Percentiles rank a stretch among this genome's conserved stretches.
Conservation (phyloP, 1,140 invertebrate genomes). For the Tetraneura akinire region DNA sequence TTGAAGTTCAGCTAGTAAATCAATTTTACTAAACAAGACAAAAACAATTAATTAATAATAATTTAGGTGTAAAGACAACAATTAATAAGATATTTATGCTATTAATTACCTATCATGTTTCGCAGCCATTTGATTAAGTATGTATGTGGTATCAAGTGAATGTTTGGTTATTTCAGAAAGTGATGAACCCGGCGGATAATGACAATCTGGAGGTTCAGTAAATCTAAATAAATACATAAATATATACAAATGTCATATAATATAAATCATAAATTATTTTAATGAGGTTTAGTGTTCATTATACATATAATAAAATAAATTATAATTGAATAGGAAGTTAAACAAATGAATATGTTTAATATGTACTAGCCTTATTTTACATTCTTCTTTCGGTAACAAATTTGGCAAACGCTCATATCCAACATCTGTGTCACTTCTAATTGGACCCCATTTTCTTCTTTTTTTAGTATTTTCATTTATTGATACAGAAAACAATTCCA, state of each 20-base stretch:
- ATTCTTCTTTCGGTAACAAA: conserved; percentile 76
- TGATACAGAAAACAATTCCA: conserved; percentile 67
- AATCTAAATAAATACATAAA: conserved; percentile 60
- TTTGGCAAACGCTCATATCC: conserved; percentile 79
- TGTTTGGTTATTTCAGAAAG: conserved; percentile 84
- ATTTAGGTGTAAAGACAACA: not conserved
- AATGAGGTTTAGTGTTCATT: no score
- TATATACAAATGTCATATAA: not conserved
- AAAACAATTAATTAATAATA: conserved; percentile 5
- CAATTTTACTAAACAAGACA: conserved; percentile 61
- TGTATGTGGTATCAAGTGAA: conserved; percentile 81
- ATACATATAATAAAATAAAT: not conserved
- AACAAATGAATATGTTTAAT: not conserved
- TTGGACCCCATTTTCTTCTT: conserved; percentile 58
- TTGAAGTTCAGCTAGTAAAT: conserved; percentile 87
- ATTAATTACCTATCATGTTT: conserved; percentile 65
- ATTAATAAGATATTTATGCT: not conserved
- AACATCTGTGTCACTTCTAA: conserved; percentile 63
- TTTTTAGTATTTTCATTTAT: conserved; percentile 52
- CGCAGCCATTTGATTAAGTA: conserved; percentile 70
- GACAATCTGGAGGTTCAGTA: conserved; percentile 73
- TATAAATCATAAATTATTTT: no score
- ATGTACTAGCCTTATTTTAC: conserved; percentile 68
- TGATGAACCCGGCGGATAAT: conserved; percentile 74
- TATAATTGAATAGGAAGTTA: not conserved